phyloP scores from a whole-genome alignment of 2,113 vertebrate species.

The Hassar affinis region DNA sequence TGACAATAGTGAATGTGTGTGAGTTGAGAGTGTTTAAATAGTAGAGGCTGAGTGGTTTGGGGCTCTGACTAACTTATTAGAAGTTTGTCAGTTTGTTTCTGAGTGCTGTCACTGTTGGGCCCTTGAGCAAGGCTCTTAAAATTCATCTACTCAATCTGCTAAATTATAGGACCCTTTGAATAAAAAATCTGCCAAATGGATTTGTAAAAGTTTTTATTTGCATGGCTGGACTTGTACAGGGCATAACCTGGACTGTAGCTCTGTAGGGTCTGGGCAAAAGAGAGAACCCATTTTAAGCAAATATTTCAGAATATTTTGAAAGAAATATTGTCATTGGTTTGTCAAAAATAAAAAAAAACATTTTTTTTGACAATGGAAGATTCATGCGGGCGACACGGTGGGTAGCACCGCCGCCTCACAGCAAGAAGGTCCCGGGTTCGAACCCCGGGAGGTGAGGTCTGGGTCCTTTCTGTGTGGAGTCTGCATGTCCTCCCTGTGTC shows the following conservation, averaged over 20 bases:
- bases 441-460: too few species aligned
- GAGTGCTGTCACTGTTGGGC: background rate
- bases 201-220: background rate
- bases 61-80: background rate
- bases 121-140: background rate
- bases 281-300: background rate
- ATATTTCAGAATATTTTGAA: background rate
- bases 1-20: conserved; percentile 45
- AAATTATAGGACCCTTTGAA: background rate
- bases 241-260: background rate
- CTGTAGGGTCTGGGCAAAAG: background rate
- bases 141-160: background rate
- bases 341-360: background rate
- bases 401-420: too few species aligned
- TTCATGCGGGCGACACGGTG: too few species aligned
- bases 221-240: background rate
- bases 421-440: too few species aligned
- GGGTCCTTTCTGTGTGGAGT: too few species aligned
- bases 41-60: background rate
- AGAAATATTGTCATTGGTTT: background rate
- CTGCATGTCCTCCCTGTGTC: too few species aligned
- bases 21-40: conserved; percentile 30
- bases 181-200: background rate
- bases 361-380: too few species aligned
- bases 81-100: background rate